Conservation (phyloP, 2,888 invertebrate genomes). For the Azorinus chamasolen region DNA sequence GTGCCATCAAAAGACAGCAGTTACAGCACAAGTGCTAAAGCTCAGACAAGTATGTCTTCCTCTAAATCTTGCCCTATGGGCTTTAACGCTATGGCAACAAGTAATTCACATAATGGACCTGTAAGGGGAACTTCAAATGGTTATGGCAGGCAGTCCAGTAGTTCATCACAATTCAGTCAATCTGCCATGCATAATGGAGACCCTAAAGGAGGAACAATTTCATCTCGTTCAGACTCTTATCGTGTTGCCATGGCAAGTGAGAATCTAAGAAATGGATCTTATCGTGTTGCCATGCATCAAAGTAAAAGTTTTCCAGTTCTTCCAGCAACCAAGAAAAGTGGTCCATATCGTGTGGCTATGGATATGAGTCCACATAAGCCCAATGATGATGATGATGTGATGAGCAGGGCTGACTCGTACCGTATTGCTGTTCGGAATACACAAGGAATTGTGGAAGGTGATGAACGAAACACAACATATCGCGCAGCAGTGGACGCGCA, state of each 20-base stretch:
- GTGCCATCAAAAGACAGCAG: constrained; percentile 54
- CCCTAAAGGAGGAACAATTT: too few species aligned
- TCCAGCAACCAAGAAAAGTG: constrained; percentile 57
- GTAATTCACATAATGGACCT: too few species aligned
- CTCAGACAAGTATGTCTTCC: constrained; percentile 49
- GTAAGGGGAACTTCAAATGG: too few species aligned
- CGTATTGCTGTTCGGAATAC: constrained; percentile 76
- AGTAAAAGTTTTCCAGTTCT: constrained; percentile 69
- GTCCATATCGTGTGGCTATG: constrained; percentile 64
- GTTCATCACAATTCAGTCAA: constrained; percentile 3
- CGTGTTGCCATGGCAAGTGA: constrained; percentile 72
- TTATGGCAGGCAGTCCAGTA: constrained; percentile 2
- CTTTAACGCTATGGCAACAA: constrained; percentile 26
- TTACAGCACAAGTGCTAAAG: constrained; percentile 5
- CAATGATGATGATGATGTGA: constrained; percentile 57
- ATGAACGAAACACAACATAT: constrained; percentile 74
- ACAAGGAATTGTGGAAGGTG: constrained; percentile 66
- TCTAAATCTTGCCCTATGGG: constrained; percentile 66
- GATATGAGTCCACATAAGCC: constrained; percentile 61
- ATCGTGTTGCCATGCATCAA: constrained; percentile 64
- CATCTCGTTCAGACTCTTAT: constrained; percentile 75
- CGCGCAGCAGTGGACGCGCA: constrained; percentile 73
- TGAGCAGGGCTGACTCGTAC: constrained; percentile 79
- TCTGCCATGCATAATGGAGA: too few species aligned
- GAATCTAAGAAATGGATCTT: constrained; percentile 62